These are phyloP conservation scores for Bujurquina vittata DNA, from an alignment of 2,113 vertebrate species.

Conservation along the genomic window DNA sequence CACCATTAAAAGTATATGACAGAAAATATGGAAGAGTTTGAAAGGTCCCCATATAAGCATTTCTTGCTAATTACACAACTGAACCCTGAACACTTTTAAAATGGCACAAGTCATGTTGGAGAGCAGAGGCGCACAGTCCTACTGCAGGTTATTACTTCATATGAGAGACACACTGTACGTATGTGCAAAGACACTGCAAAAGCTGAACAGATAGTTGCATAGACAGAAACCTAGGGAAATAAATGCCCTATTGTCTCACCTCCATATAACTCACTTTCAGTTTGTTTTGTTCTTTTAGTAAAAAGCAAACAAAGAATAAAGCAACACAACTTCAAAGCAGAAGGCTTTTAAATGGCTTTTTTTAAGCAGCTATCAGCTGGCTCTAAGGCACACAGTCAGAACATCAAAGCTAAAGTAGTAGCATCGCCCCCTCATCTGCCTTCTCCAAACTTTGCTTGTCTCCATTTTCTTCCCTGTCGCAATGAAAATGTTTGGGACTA, in stretches of 20 bases:
- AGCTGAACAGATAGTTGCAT: slow-evolving; percentile 66
- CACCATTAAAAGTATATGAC: not conserved
- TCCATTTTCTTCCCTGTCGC: slow-evolving; percentile 49
- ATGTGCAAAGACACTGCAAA: slow-evolving; percentile 63
- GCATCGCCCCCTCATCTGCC: slow-evolving; percentile 20
- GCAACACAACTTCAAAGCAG: slow-evolving; percentile 44
- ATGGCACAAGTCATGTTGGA: slow-evolving; percentile 31
- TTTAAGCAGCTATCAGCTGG: slow-evolving; percentile 37
- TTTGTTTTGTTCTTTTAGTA: slow-evolving; percentile 54
- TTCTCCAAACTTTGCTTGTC: slow-evolving; percentile 39
- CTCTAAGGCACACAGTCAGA: slow-evolving; percentile 76
- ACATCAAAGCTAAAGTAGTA: slow-evolving; percentile 64
- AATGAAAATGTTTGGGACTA: slow-evolving; percentile 10
- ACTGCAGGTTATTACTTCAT: slow-evolving; percentile 37
- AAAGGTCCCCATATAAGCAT: not conserved
- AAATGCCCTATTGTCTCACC: slow-evolving; percentile 51
- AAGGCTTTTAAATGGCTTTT: slow-evolving; percentile 50
- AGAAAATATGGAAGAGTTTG: not conserved
- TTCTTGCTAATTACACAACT: slow-evolving; percentile 8
- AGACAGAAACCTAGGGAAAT: slow-evolving; percentile 58
- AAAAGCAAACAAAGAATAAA: slow-evolving; percentile 51
- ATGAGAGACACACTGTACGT: slow-evolving; percentile 38
- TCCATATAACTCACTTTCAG: slow-evolving; percentile 17
- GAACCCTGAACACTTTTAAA: slow-evolving; percentile 14
- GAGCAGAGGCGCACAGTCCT: slow-evolving; percentile 23